A percentile compares a stretch with the other conserved stretches of the same genome.
These are phyloP conservation scores for Pterostichus madidus DNA, from an alignment of 2,888 invertebrate genomes.

Conservation along the genomic window DNA sequence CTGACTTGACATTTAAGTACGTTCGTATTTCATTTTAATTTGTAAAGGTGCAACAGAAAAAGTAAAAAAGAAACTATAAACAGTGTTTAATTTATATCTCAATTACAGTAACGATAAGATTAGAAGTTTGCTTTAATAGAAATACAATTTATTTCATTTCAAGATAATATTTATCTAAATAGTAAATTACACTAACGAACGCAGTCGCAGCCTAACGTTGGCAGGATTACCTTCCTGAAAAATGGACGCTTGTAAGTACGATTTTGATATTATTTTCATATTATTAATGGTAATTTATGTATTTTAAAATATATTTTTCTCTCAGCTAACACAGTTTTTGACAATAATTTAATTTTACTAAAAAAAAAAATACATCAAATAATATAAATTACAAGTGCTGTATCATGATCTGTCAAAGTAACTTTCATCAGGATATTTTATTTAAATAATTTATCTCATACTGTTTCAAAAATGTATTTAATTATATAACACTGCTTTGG, in stretches of 20 bases:
- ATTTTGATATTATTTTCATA: conserved; percentile 48
- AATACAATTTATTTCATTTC: conserved; percentile 3
- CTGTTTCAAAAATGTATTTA: conserved; percentile 7
- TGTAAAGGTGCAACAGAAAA: background rate
- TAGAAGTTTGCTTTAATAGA: conserved; percentile 3
- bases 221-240: conserved; percentile 44
- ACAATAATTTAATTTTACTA: background rate
- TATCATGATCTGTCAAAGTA: conserved; percentile 6
- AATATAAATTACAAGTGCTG: background rate
- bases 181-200: background rate
- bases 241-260: conserved; percentile 62
- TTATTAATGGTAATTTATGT: conserved; percentile 25
- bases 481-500: background rate
- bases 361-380: background rate
- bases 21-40: background rate
- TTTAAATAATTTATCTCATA: background rate
- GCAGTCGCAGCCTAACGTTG: conserved; percentile 6
- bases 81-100: background rate
- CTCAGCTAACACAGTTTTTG: background rate
- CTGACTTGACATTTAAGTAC: background rate
- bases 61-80: background rate
- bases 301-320: conserved; percentile 8
- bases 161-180: conserved; percentile 39
- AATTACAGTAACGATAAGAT: conserved; percentile 2
- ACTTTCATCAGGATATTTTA: background rate